phyloP scores from a whole-genome alignment of 2,888 invertebrate genomes.

The Lypha dubia region DNA sequence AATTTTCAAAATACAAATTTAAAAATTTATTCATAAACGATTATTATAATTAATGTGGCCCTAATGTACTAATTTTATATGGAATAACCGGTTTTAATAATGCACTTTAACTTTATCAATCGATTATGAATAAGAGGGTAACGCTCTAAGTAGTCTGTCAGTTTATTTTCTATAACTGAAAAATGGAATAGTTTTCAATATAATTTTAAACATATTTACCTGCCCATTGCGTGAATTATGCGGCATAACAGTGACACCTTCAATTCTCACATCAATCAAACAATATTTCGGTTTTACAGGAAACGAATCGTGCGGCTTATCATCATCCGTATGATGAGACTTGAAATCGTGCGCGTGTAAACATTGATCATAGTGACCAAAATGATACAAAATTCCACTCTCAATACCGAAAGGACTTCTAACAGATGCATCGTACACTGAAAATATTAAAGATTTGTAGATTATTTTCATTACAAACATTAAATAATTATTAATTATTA shows the following conservation, averaged over 20 bases:
- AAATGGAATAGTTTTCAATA: not conserved
- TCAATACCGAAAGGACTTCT: conserved; percentile 88
- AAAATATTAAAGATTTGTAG: conserved; percentile 65
- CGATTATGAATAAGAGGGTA: too few species aligned
- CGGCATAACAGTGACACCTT: conserved; percentile 75
- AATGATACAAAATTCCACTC: conserved; percentile 87
- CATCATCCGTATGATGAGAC: conserved; percentile 4
- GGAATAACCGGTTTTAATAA: too few species aligned
- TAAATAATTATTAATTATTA: too few species aligned
- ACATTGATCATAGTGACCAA: conserved; percentile 91
- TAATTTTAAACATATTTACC: conserved; percentile 67
- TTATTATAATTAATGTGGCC: too few species aligned
- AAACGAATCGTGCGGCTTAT: not conserved
- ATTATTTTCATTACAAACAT: too few species aligned
- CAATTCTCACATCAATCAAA: conserved; percentile 85
- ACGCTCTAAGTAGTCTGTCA: too few species aligned
- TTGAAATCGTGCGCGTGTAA: conserved; percentile 83
- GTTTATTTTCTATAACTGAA: too few species aligned
- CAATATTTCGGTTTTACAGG: conserved; percentile 85
- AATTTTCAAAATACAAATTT: too few species aligned
- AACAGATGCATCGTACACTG: conserved; percentile 90
- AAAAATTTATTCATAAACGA: too few species aligned
- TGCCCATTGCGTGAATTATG: conserved; percentile 73
- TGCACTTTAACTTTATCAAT: too few species aligned
- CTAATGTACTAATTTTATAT: too few species aligned